Conservation (phyloP, 2,113 vertebrate genomes). For the Hemibates koningsi region DNA sequence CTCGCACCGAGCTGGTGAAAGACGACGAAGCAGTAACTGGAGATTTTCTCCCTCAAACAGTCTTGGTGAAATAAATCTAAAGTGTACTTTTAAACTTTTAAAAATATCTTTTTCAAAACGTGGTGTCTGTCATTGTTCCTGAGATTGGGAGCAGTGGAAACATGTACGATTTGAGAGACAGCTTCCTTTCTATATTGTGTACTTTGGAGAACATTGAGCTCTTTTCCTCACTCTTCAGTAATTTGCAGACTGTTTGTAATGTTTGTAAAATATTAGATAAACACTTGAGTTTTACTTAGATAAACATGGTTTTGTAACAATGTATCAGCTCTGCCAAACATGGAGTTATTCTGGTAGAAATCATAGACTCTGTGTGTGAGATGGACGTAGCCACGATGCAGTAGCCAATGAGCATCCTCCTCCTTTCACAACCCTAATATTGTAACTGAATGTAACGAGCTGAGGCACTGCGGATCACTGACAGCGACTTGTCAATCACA, state of each 20-base stretch:
- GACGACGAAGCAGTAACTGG: neutral
- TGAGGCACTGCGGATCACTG: too few relatives aligned
- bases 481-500: too few relatives aligned
- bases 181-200: neutral
- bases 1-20: conserved; percentile 57
- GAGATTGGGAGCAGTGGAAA: neutral
- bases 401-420: neutral
- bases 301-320: neutral
- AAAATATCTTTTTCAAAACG: neutral
- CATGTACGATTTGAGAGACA: neutral
- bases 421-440: neutral
- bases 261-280: neutral
- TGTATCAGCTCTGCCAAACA: neutral
- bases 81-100: neutral
- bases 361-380: neutral
- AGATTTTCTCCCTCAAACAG: neutral
- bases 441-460: neutral
- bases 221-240: neutral
- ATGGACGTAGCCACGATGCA: neutral
- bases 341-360: neutral
- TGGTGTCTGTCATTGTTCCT: neutral
- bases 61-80: neutral
- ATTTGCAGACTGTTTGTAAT: neutral
- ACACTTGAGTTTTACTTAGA: neutral
- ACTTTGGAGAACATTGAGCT: neutral